These are phyloP conservation scores for Drosophila testacea DNA, from an alignment of 2,888 invertebrate species.

Conservation along the genomic window DNA sequence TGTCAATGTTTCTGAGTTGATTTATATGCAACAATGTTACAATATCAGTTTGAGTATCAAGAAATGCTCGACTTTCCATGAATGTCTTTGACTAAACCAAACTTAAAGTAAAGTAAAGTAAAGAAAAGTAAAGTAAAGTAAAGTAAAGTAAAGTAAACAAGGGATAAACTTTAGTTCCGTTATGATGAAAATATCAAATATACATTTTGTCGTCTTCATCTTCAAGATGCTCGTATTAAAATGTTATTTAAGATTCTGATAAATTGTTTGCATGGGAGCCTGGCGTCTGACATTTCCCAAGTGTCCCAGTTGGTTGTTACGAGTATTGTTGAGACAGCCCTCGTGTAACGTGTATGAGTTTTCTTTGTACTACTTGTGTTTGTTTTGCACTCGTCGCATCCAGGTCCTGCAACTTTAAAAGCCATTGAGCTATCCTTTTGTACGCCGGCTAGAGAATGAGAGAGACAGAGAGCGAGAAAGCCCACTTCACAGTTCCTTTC, in stretches of 20 bases:
- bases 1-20: constrained; percentile 37
- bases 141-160: neutral
- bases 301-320: constrained; percentile 3
- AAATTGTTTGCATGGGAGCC: constrained; percentile 11
- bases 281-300: constrained; percentile 11
- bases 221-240: constrained; percentile 10
- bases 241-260: constrained; percentile 18
- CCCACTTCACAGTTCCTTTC: constrained; percentile 19
- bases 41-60: too few species aligned
- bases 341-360: constrained; percentile 30
- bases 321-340: constrained; percentile 43
- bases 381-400: constrained; percentile 50
- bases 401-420: constrained; percentile 63
- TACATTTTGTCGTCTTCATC: constrained; percentile 8
- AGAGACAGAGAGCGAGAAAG: neutral
- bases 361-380: constrained; percentile 36
- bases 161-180: constrained; percentile 6
- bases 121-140: neutral
- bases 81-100: neutral
- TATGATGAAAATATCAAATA: constrained; percentile 18
- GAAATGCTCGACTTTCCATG: neutral
- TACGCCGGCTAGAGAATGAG: constrained; percentile 44
- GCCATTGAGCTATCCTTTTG: constrained; percentile 71
- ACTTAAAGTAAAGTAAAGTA: neutral
- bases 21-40: constrained; percentile 6